Base-by-base conservation (phyloP, 2,888 invertebrate species). In the Xanthia icteritia region DNA sequence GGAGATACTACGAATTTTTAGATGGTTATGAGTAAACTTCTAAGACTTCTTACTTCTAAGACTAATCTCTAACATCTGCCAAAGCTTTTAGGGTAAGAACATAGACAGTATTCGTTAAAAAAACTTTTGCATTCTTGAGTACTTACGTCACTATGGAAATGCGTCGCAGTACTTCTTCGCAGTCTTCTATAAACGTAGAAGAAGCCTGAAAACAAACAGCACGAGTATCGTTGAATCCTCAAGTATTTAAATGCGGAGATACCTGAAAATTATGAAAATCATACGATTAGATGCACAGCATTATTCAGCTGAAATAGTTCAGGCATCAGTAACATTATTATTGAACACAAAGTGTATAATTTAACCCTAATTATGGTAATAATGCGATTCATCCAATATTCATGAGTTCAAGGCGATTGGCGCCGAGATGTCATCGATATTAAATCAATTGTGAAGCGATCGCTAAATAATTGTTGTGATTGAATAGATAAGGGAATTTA, bases 341-440 rank as follows among this genome's bases (percentile, higher is more conserved):
- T 83, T 79, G 60, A 71, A 56, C 71, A 78, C 76, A 85, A 85
- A 73, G 69, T 72, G 87, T 81, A 84, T 79, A 88, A 86, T 84
- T 79, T 63, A 75, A 72, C 67, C 60, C 60, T 83, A 86, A 86
- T 86, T 88, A 86, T 84, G 85, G 0, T 81, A 86, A 86, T 86
- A 72, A 68, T 73, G 20, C 36, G 68, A 76, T 61, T 61, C 66
- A 82, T 85, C 45, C 75, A 85, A 87, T 77, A 88, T 84, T 83
- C 84, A 84, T 88, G 81, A 75, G 63, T 77, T 77, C 73, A 81
- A 79, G 81, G 75, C 84, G 71, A 87, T 81, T 69, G 56, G 76
- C 27, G 73, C 66, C 60, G 76, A 86, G 77, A 80, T 89, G 86
- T 82, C 87, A 88, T 73, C 68, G 74, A 79, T 86, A 79, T 77